A percentile compares a stretch with the other conserved stretches of the same genome.
Evolutionary conservation across 1,140 invertebrate species (phyloP).

Genomic region (Bombus sibiricus): DNA sequence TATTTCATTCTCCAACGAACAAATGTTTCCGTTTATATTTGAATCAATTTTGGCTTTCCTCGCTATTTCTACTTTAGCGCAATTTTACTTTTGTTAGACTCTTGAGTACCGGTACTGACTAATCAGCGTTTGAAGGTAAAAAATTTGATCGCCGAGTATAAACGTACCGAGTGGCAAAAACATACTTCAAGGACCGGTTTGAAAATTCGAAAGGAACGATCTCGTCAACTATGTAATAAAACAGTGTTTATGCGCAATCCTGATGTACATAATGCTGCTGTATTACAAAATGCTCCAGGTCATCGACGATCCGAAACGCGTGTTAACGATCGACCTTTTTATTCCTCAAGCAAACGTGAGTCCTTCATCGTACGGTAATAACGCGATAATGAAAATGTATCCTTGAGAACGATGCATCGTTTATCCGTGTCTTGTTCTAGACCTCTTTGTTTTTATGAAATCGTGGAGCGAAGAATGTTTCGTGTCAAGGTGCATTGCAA

Average conservation of each 20-base stretch:
- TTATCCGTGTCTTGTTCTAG: too few relatives aligned
- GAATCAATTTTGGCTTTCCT: too few relatives aligned
- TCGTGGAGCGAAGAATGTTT: too few relatives aligned
- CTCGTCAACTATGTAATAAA: not conserved
- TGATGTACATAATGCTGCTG: not conserved
- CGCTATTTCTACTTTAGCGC: too few relatives aligned
- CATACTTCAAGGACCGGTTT: not conserved
- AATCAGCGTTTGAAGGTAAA: too few relatives aligned
- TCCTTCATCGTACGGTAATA: not conserved
- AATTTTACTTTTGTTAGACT: not conserved
- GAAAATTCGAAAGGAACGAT: not conserved
- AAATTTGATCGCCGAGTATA: too few relatives aligned
- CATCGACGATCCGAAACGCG: not conserved
- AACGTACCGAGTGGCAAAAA: too few relatives aligned
- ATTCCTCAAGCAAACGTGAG: not conserved
- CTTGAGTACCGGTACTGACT: not conserved
- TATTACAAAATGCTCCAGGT: not conserved
- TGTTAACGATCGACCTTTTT: not conserved
- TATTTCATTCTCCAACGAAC: too few relatives aligned
- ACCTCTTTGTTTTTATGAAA: too few relatives aligned
- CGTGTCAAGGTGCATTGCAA: too few relatives aligned
- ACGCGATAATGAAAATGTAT: not conserved
- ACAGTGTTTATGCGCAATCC: not conserved
- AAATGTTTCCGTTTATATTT: too few relatives aligned
- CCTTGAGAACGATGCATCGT: not conserved